Percentiles rank a stretch among this genome's conserved stretches.
phyloP scores from a whole-genome alignment of 2,888 invertebrate genomes.

The Autographa pulchrina region DNA sequence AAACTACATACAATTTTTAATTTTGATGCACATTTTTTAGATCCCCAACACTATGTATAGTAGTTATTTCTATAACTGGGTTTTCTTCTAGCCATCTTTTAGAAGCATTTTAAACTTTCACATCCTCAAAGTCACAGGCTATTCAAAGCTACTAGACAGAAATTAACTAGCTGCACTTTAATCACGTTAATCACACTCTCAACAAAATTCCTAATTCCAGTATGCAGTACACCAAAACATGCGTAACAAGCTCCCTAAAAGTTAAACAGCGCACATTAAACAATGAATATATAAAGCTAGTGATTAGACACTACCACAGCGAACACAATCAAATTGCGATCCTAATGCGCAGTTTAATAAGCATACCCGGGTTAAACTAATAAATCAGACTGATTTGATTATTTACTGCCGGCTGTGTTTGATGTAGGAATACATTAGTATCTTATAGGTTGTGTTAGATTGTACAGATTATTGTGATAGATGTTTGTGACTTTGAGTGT shows the following conservation, averaged over 20 bases:
- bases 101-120: too few relatives aligned
- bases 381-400: conserved; percentile 86
- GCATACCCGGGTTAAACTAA: conserved; percentile 77
- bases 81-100: too few relatives aligned
- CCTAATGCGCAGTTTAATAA: conserved; percentile 79
- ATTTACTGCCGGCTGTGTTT: conserved; percentile 75
- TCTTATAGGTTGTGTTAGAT: conserved; percentile 28
- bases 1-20: too few relatives aligned
- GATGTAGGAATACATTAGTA: conserved; percentile 44
- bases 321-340: conserved; percentile 74
- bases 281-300: conserved; percentile 43
- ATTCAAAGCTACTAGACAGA: neutral
- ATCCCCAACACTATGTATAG: too few relatives aligned
- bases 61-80: too few relatives aligned
- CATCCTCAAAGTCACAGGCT: neutral
- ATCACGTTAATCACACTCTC: neutral
- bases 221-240: conserved; percentile 28
- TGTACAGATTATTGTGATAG: neutral
- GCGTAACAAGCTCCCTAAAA: conserved; percentile 43
- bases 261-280: conserved; percentile 56
- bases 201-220: conserved; percentile 29
- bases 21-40: too few relatives aligned
- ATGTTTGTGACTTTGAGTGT: neutral
- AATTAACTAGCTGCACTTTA: neutral
- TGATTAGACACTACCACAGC: conserved; percentile 54